phyloP scores from a whole-genome alignment of 2,113 vertebrate species.

The Plotosus lineatus region DNA sequence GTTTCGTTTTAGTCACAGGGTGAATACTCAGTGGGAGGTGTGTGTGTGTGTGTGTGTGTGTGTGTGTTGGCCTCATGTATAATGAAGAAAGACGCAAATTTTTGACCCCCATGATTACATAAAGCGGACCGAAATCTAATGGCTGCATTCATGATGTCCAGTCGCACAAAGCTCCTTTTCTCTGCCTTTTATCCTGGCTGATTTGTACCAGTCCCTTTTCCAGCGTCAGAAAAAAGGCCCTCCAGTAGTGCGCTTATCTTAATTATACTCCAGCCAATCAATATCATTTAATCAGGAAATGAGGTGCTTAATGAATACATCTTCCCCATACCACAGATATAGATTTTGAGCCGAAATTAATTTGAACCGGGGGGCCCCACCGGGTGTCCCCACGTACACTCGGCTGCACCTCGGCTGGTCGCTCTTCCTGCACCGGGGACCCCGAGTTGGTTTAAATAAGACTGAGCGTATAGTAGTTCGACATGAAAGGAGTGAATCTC shows the following conservation, averaged over 20 bases:
- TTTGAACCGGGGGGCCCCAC: constrained; percentile 63
- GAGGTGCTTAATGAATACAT: constrained; percentile 75
- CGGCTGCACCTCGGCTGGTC: constrained; percentile 46
- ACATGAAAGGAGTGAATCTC: constrained; percentile 67
- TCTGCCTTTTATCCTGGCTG: constrained; percentile 3
- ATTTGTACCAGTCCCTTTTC: constrained; percentile 28
- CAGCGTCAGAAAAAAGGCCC: constrained; percentile 48
- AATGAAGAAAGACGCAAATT: neutral
- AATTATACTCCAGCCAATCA: constrained; percentile 71
- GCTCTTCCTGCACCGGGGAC: neutral
- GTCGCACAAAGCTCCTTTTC: neutral
- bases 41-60: neutral
- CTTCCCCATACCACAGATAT: constrained; percentile 71
- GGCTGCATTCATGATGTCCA: constrained; percentile 25
- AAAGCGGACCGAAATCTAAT: neutral
- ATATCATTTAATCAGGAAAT: constrained; percentile 78
- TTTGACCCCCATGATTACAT: neutral
- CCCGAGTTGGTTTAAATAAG: constrained; percentile 59
- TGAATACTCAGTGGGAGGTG: neutral
- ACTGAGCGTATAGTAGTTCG: constrained; percentile 36
- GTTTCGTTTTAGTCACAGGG: neutral
- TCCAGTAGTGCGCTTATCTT: constrained; percentile 67
- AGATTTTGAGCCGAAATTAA: constrained; percentile 70
- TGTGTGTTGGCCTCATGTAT: neutral
- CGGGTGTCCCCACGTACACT: constrained; percentile 56